These are phyloP conservation scores for Drosophila miranda DNA, from an alignment of 1,140 invertebrate genomes.

Conservation along the genomic window DNA sequence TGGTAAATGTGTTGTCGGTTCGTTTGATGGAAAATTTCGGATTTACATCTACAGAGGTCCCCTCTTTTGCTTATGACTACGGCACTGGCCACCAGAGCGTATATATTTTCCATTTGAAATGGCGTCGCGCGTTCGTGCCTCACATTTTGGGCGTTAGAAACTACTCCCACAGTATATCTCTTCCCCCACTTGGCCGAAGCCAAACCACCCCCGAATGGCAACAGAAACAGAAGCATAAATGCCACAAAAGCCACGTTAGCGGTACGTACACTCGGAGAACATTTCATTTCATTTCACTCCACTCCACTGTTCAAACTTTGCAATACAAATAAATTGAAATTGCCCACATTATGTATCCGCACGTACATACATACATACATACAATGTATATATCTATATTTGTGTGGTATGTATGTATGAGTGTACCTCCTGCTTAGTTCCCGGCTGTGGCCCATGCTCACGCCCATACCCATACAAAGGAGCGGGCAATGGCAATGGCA, in stretches of 20 bases:
- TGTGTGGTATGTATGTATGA: neutral
- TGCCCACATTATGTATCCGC: slow-evolving; percentile 54
- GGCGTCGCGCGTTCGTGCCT: slow-evolving; percentile 49
- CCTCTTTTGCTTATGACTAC: neutral
- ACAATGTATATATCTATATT: neutral
- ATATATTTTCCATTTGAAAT: slow-evolving; percentile 52
- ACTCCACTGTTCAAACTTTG: slow-evolving; percentile 45
- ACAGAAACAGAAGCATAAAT: slow-evolving; percentile 27
- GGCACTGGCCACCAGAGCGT: slow-evolving; percentile 29
- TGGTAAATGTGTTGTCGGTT: too few species aligned
- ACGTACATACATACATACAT: too few species aligned
- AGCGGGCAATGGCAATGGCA: slow-evolving; percentile 34
- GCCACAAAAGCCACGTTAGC: slow-evolving; percentile 54
- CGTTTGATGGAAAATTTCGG: too few species aligned
- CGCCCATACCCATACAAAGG: slow-evolving; percentile 21
- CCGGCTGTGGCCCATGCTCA: slow-evolving; percentile 9
- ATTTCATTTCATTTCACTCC: neutral
- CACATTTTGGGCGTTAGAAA: slow-evolving; percentile 42
- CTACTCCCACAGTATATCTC: slow-evolving; percentile 52
- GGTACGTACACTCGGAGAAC: slow-evolving; percentile 11
- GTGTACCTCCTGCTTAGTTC: slow-evolving; percentile 3
- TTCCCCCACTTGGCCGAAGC: slow-evolving; percentile 15
- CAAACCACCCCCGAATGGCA: slow-evolving; percentile 49
- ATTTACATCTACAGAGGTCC: too few species aligned
- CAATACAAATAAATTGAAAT: slow-evolving; percentile 72